Evolutionary conservation across 1,140 invertebrate species (phyloP).

Genomic region (Rhopalosiphum padi): DNA sequence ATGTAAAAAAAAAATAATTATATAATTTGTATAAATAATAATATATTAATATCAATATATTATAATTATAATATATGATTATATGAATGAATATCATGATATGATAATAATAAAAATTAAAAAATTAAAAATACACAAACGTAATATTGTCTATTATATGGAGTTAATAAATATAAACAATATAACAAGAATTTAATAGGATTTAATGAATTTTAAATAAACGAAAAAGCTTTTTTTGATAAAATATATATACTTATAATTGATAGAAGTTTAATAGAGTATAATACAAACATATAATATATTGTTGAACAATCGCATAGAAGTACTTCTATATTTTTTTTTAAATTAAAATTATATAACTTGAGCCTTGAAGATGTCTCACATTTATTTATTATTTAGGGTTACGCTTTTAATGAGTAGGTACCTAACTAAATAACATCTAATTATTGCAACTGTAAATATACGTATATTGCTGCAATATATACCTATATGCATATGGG

Average conservation of each 20-base stretch:
- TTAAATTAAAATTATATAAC: conserved; percentile 34
- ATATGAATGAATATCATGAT: background rate
- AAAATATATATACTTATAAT: background rate
- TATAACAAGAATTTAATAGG: background rate
- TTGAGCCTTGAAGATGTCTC: conserved; percentile 3
- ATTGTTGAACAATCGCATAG: background rate
- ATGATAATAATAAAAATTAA: background rate
- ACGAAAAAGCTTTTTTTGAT: background rate
- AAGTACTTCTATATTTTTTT: background rate
- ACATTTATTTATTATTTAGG: background rate
- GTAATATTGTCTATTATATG: background rate
- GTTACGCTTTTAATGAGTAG: conserved; percentile 35
- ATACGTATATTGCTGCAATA: background rate
- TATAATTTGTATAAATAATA: background rate
- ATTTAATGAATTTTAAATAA: background rate
- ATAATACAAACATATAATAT: background rate
- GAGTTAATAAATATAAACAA: background rate
- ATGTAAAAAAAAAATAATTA: background rate
- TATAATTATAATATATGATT: too few relatives aligned
- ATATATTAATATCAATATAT: too few relatives aligned
- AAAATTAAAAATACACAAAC: background rate
- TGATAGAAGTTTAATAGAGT: too few relatives aligned
- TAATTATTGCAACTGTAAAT: conserved; percentile 22
- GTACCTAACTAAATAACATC: background rate
- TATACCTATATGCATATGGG: background rate